Conservation (phyloP, 2,888 invertebrate species). For the Apamea sordens region DNA sequence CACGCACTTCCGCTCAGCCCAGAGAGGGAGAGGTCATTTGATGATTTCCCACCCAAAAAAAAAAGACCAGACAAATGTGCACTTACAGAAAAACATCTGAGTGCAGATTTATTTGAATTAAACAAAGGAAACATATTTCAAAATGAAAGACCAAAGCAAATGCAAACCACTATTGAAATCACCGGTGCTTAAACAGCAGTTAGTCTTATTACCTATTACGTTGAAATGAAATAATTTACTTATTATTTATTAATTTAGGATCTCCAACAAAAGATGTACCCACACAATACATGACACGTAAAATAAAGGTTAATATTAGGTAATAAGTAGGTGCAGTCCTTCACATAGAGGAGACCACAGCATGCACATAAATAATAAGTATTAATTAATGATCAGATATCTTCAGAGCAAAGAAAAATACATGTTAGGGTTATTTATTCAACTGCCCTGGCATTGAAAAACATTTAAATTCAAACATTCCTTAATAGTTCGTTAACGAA, state of each 20-base stretch:
- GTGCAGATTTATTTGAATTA: not conserved
- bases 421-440: constrained; percentile 22
- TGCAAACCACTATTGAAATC: constrained; percentile 5
- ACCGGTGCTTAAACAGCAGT: constrained; percentile 2
- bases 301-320: too few relatives aligned
- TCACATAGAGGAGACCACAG: too few relatives aligned
- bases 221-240: not conserved
- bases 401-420: constrained; percentile 4
- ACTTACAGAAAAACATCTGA: not conserved
- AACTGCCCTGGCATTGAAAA: constrained; percentile 19
- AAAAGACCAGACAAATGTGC: too few relatives aligned
- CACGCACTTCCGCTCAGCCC: too few relatives aligned
- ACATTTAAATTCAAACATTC: not conserved
- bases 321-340: too few relatives aligned
- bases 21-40: too few relatives aligned
- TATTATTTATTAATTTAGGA: too few relatives aligned
- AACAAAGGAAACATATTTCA: constrained; percentile 10
- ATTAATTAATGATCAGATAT: constrained; percentile 15
- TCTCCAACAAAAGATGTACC: too few relatives aligned
- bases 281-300: too few relatives aligned
- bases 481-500: constrained; percentile 3
- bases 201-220: not conserved
- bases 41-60: too few relatives aligned
- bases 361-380: not conserved
- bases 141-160: not conserved